Evolutionary conservation across 37 sponge, comb jelly and placozoan genomes (phyloP).

Genomic region (Hexactinellida sp.): DNA sequence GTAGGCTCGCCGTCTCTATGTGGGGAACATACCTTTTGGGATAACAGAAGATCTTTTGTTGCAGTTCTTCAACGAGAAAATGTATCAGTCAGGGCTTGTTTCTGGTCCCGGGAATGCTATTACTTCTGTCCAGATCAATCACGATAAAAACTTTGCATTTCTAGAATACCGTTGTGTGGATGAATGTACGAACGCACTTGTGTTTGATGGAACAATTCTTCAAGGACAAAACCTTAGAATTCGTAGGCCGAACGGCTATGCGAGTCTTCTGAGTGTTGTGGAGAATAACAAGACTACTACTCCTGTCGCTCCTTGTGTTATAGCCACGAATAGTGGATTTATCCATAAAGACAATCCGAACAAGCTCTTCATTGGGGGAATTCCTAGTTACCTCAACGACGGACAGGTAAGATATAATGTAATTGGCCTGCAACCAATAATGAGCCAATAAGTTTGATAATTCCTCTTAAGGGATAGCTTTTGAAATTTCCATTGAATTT

Average conservation of each 20-base stretch:
- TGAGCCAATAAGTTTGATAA: no score
- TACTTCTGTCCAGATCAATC: slow-evolving; percentile 85
- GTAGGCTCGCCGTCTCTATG: slow-evolving; percentile 88
- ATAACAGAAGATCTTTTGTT: slow-evolving; percentile 88
- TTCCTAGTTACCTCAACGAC: slow-evolving; percentile 91
- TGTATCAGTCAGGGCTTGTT: slow-evolving; percentile 47
- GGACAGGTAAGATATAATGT: slow-evolving; percentile 59
- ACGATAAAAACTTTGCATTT: slow-evolving; percentile 99
- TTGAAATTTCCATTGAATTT: no score
- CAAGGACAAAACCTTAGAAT: slow-evolving; percentile 87
- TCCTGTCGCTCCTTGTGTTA: slow-evolving; percentile 21
- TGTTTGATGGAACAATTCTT: slow-evolving; percentile 87
- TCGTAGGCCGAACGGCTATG: slow-evolving; percentile 90
- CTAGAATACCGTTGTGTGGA: slow-evolving; percentile 91
- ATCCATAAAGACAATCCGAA: slow-evolving; percentile 34
- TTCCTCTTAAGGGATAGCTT: no score
- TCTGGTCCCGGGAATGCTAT: slow-evolving; percentile 89
- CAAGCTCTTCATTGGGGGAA: slow-evolving; percentile 92
- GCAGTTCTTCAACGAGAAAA: slow-evolving; percentile 91
- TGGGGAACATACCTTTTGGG: slow-evolving; percentile 99
- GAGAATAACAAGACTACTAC: not conserved
- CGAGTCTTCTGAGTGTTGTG: slow-evolving; percentile 28
- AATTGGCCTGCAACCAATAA: no score
- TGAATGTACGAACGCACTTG: slow-evolving; percentile 91
- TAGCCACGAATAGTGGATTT: slow-evolving; percentile 1